A percentile compares a stretch with the other conserved stretches of the same genome.
Evolutionary conservation across 2,113 vertebrate genomes (phyloP).

Genomic region (Phrynosoma platyrhinos): DNA sequence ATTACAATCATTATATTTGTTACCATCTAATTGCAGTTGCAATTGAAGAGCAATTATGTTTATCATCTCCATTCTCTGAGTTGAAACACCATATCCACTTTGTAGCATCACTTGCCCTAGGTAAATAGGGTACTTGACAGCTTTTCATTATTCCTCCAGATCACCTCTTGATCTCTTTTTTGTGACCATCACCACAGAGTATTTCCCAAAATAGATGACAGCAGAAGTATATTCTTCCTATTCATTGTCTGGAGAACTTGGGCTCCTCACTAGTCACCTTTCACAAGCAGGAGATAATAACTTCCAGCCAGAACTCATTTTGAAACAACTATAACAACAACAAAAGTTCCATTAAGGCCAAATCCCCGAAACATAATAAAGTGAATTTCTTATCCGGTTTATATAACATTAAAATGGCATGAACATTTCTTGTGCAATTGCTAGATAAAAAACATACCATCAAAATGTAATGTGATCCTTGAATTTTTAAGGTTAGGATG

Average conservation of each 20-base stretch:
- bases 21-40: conserved; percentile 61
- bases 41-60: conserved; percentile 72
- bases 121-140: conserved; percentile 68
- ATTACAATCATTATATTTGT: conserved; percentile 67
- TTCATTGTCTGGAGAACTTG: conserved; percentile 45
- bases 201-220: conserved; percentile 60
- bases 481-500: background rate
- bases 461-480: background rate
- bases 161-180: conserved; percentile 72
- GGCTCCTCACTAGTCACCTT: conserved; percentile 29
- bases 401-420: conserved; percentile 6
- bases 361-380: background rate
- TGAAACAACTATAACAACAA: background rate
- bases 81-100: conserved; percentile 54
- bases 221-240: conserved; percentile 42
- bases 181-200: conserved; percentile 68
- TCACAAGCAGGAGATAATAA: background rate
- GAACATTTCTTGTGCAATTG: background rate
- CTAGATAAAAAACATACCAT: background rate
- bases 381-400: background rate
- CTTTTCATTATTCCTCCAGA: conserved; percentile 71
- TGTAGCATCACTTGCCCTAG: conserved; percentile 45
- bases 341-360: background rate
- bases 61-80: conserved; percentile 63
- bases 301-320: conserved; percentile 13